phyloP scores from a whole-genome alignment of 2,888 invertebrate species.

The Drosophila prolongata region DNA sequence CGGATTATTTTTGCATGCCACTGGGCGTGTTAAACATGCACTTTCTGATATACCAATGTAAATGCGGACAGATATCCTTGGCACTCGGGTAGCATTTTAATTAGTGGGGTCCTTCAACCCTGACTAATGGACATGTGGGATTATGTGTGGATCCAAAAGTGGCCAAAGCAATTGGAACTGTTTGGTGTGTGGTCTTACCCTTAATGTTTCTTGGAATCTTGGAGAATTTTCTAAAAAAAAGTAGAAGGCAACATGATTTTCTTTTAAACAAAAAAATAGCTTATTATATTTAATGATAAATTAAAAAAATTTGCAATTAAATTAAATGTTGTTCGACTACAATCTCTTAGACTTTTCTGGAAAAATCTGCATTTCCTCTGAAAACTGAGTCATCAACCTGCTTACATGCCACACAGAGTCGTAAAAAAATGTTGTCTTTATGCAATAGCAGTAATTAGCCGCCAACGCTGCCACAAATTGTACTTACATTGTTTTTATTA shows the following conservation, averaged over 20 bases:
- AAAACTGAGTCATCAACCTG: constrained; percentile 10
- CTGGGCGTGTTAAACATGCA: constrained; percentile 34
- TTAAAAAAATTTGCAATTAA: too few relatives aligned
- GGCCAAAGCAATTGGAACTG: constrained; percentile 28
- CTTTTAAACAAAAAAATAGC: too few relatives aligned
- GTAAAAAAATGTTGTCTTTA: constrained; percentile 39
- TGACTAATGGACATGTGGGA: constrained; percentile 11
- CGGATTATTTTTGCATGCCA: constrained; percentile 42
- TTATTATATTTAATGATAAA: too few relatives aligned
- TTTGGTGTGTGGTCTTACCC: not conserved
- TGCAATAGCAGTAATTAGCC: constrained; percentile 73
- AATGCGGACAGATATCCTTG: constrained; percentile 41
- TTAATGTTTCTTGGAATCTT: not conserved
- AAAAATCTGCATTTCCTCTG: not conserved
- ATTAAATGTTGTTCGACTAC: too few relatives aligned
- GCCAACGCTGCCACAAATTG: constrained; percentile 48
- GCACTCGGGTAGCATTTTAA: constrained; percentile 44
- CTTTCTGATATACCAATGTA: constrained; percentile 38
- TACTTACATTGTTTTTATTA: constrained; percentile 57
- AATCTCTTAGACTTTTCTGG: not conserved
- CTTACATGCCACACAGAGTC: constrained; percentile 1
- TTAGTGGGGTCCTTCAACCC: constrained; percentile 32
- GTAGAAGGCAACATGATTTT: too few relatives aligned
- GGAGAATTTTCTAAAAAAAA: not conserved
- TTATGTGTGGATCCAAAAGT: constrained; percentile 11